A percentile compares a stretch with the other conserved stretches of the same genome.
These are phyloP conservation scores for Pheosia tremula DNA, from an alignment of 2,888 invertebrate genomes.

Conservation along the genomic window DNA sequence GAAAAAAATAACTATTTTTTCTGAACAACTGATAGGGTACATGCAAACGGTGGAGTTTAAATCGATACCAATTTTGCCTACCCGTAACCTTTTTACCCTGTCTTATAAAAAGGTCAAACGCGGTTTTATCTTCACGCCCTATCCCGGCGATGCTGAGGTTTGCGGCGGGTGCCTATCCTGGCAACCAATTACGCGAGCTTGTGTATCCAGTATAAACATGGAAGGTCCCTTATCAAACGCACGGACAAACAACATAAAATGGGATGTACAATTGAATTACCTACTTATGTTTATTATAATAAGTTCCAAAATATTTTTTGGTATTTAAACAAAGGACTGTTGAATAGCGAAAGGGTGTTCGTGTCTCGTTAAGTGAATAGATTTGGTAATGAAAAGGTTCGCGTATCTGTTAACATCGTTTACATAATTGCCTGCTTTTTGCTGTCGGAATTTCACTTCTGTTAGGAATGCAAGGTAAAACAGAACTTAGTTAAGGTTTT, in stretches of 20 bases:
- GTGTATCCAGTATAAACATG: constrained; percentile 19
- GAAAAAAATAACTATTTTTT: constrained; percentile 9
- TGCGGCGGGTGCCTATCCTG: constrained; percentile 26
- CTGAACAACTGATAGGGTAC: constrained; percentile 21
- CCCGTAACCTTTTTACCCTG: constrained; percentile 36
- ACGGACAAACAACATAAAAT: constrained; percentile 10
- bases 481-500: constrained; percentile 48
- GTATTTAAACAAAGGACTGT: neutral
- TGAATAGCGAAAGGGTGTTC: constrained; percentile 12
- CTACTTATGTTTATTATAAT: too few relatives aligned
- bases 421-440: constrained; percentile 54
- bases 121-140: constrained; percentile 39
- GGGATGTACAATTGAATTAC: too few relatives aligned
- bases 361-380: constrained; percentile 32
- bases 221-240: constrained; percentile 29
- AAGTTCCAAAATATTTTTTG: too few relatives aligned
- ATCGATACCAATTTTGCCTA: constrained; percentile 34
- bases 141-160: constrained; percentile 22
- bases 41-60: constrained; percentile 28
- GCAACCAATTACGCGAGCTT: constrained; percentile 32
- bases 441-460: constrained; percentile 36
- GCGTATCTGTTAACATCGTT: constrained; percentile 38
- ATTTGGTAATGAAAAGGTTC: constrained; percentile 33
- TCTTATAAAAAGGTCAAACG: constrained; percentile 40
- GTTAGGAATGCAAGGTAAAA: constrained; percentile 38